Conservation (phyloP, 2,888 invertebrate species). For the Drosophila limbata region DNA sequence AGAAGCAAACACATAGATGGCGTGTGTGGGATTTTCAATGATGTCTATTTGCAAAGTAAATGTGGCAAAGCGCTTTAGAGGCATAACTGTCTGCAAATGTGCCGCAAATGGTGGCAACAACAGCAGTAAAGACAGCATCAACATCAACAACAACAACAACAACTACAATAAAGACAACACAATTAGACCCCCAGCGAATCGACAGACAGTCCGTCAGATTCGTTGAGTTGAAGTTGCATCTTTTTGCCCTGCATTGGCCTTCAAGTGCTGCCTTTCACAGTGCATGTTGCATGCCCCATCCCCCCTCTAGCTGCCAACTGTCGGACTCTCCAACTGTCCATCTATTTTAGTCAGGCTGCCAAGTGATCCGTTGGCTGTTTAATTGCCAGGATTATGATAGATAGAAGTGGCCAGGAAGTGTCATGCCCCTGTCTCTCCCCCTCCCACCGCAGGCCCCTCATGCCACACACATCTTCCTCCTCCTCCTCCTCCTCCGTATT, state of each 20-base stretch:
- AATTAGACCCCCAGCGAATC: constrained; percentile 70
- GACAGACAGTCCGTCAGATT: constrained; percentile 26
- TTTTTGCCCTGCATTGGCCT: constrained; percentile 28
- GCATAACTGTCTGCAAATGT: constrained; percentile 68
- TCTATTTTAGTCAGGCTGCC: constrained; percentile 41
- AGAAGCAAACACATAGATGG: not conserved
- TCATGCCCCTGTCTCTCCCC: constrained; percentile 9
- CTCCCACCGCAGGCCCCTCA: not conserved
- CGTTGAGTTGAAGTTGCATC: constrained; percentile 35
- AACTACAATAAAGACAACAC: not conserved
- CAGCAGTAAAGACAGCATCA: not conserved
- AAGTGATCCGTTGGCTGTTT: constrained; percentile 60
- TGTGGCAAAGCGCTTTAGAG: constrained; percentile 65
- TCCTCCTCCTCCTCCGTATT: not conserved
- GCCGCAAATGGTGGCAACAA: constrained; percentile 59
- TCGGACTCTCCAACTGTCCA: constrained; percentile 15
- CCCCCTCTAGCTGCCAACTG: not conserved
- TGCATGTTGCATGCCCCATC: constrained; percentile 15
- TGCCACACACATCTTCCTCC: not conserved
- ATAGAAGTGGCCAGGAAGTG: constrained; percentile 63
- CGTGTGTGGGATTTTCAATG: constrained; percentile 45
- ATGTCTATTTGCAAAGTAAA: constrained; percentile 77
- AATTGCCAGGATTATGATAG: constrained; percentile 68
- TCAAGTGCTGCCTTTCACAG: constrained; percentile 51
- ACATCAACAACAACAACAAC: not conserved